Base-by-base conservation (phyloP, 2,113 vertebrate species). In the Falcunculus frontatus region DNA sequence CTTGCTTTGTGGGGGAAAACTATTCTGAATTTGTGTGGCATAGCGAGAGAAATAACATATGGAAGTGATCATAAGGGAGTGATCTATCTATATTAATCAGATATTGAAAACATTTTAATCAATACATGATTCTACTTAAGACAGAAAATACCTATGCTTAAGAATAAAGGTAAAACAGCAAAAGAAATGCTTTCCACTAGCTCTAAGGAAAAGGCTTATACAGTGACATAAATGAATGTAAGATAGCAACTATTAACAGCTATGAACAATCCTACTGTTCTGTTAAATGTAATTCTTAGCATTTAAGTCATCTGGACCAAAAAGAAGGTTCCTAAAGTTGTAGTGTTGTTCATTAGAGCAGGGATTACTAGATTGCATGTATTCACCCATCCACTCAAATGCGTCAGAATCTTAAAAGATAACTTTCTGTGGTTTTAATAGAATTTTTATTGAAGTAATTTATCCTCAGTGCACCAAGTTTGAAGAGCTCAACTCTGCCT, bases 391-490 rank as follows among this genome's bases (percentile, higher is more conserved):
- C 22, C 62, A 95, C 29, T 32, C 52, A 80, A 84, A 72, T 77
- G 33, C 82, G 39, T 90, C 82, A 96, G 53, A 96, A 90, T 69
- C 72, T 76, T 30, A 60, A 27, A 27, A 86, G 37, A 78, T n/a
- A 90, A 89, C 69, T 93, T 96, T 95, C 68, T 82, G 82, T 79
- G 92, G 39, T 49, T 90, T 76, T 92, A 96, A 87, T 12, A 94
- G 49, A 94, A 87, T 87, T 93, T 96, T 95, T 90, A 96, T 32
- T 91, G 74, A 91, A 79, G 57, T 33, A 87, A 87, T 96, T 95
- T 94, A 50, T 96, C 59, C 64, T 93, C 62, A 65, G 16, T 73
- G 47, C 67, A 94, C 95, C 41, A 95, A 39, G 56, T 77, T 7
- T 62, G 56, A 94, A 94, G 42, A 95, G 47, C 47, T 83, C 63